Percentiles rank a stretch among this genome's conserved stretches.
Conservation (phyloP, 2,888 invertebrate species). For the Himalopsyche kuldschensis region DNA sequence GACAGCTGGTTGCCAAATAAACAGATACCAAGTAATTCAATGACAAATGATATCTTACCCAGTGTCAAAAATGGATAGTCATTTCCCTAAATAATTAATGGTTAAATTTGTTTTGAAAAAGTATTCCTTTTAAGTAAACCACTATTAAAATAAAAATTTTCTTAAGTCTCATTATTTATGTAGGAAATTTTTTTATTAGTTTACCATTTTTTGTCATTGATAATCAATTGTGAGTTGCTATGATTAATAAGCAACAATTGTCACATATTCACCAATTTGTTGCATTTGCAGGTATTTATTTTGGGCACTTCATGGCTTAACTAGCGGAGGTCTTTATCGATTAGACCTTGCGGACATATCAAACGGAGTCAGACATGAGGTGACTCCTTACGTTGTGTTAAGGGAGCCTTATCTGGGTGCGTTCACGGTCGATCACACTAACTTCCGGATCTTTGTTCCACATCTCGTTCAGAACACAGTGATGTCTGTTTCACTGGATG, state of each 20-base stretch:
- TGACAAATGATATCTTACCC: no score
- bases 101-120: no score
- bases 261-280: neutral
- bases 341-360: conserved; percentile 76
- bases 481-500: conserved; percentile 79
- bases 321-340: conserved; percentile 70
- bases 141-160: no score
- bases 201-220: neutral
- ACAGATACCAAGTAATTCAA: no score
- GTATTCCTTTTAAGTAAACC: no score
- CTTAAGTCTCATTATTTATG: no score
- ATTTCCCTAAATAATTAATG: no score
- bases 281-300: conserved; percentile 69
- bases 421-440: conserved; percentile 80
- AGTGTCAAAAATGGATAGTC: no score
- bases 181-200: no score
- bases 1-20: no score
- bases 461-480: conserved; percentile 76
- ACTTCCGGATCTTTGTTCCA: conserved; percentile 77
- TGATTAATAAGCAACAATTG: neutral
- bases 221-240: no score
- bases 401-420: conserved; percentile 72
- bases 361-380: conserved; percentile 72
- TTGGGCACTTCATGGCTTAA: conserved; percentile 66
- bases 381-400: conserved; percentile 66